Conservation (phyloP, 2,797 vertebrate genomes). For the Chaetodon trifasciatus region DNA sequence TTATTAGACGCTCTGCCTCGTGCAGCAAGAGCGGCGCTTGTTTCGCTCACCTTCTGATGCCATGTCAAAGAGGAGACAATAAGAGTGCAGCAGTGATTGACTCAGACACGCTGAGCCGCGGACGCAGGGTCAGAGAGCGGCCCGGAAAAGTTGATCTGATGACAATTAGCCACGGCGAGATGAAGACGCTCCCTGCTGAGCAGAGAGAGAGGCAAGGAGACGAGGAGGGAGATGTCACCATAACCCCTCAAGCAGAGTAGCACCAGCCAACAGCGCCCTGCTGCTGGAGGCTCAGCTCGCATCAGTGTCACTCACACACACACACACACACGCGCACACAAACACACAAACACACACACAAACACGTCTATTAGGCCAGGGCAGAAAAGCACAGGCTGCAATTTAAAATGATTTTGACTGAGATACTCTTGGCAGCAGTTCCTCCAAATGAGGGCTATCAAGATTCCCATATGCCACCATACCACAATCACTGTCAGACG, state of each 20-base stretch:
- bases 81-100: slow-evolving; percentile 13
- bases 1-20: neutral
- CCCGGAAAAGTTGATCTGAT: slow-evolving; percentile 45
- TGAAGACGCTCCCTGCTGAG: slow-evolving; percentile 33
- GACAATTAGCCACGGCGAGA: slow-evolving; percentile 53
- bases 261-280: slow-evolving; percentile 51
- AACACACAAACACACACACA: slow-evolving; percentile 23
- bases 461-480: slow-evolving; percentile 40
- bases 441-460: slow-evolving; percentile 50
- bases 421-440: slow-evolving; percentile 32
- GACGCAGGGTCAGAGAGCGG: slow-evolving; percentile 38
- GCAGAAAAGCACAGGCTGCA: slow-evolving; percentile 26
- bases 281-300: slow-evolving; percentile 57
- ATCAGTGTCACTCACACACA: slow-evolving; percentile 54
- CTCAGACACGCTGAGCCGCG: slow-evolving; percentile 11
- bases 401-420: slow-evolving; percentile 50
- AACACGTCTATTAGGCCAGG: neutral
- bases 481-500: slow-evolving; percentile 50
- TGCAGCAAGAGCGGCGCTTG: neutral
- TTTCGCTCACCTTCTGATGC: slow-evolving; percentile 33
- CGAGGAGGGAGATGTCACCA: slow-evolving; percentile 37
- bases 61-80: slow-evolving; percentile 22
- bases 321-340: neutral
- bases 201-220: neutral
- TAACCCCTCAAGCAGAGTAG: slow-evolving; percentile 38